Base-by-base conservation (phyloP, 2,113 vertebrate species). In the Nesoenas mayeri region DNA sequence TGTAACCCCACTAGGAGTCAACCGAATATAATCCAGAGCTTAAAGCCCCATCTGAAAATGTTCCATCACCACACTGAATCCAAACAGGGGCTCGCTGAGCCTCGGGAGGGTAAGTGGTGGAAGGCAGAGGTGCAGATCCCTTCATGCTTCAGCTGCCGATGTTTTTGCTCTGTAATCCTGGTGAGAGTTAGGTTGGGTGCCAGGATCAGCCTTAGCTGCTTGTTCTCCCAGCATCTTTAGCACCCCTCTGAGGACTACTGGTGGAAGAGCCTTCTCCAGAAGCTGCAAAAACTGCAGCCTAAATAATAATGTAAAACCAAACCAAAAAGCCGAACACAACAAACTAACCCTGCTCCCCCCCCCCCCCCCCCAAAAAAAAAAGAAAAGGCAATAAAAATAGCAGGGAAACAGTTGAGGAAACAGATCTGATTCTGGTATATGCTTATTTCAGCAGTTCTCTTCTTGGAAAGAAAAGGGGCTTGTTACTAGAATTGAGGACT, bases 1-100 rank as follows among this genome's bases (percentile, higher is more conserved):
- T 98, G 94, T 95, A 97, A 64, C 96, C 96, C 98, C 96, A 88
- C 95, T 98, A 98, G 93, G 96, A 99, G 99, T 96, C 98, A 97
- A 12, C 98, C 97, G 81, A 97, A 97, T 97, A 98, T 99, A 98
- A 98, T 99, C 97, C 98, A 98, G 95, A 96, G 98, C 97, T 97
- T 98, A 97, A 98, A 97, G 96, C 97, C 97, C 86, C 98, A 98
- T 92, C 97, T 98, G 97, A 98, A 92, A 97, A 91, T 98, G 82
- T 97, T 97, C 91, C 93, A 91, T 93, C 97, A 96, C 77, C 97
- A 97, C 95, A 87, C 15, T 92, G 97, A 91, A 69, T 95, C 97
- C 64, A 97, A 97, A n/a, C 96, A 97, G 67, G 97, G 98, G 71
- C 97, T 97, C 31, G 10, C 96, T 95, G 92, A 93, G 87, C 92